Conservation (phyloP, 2,888 invertebrate species). For the Ennomos fuscantarius region DNA sequence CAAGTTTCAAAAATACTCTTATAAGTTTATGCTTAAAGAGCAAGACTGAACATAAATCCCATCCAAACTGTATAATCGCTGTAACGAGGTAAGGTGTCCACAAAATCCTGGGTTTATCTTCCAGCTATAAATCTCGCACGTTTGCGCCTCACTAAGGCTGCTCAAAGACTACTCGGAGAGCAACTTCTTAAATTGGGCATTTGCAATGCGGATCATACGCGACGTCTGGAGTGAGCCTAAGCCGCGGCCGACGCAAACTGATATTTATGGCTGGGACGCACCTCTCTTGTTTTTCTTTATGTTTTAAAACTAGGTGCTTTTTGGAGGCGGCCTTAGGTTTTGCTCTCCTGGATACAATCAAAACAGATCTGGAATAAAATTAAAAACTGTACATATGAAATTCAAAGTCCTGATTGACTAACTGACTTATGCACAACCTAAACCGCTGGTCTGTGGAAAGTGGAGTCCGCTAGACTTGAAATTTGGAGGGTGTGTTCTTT, state of each 20-base stretch:
- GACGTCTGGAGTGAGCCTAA: constrained; percentile 50
- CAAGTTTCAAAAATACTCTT: too few species aligned
- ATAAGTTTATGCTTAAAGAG: neutral
- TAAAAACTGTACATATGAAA: too few species aligned
- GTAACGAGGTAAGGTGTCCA: constrained; percentile 63
- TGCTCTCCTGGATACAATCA: too few species aligned
- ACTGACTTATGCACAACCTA: too few species aligned
- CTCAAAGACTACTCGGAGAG: constrained; percentile 33
- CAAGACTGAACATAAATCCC: constrained; percentile 18
- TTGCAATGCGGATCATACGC: constrained; percentile 71
- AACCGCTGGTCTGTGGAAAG: too few species aligned
- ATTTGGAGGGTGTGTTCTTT: too few species aligned
- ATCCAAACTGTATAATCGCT: constrained; percentile 33
- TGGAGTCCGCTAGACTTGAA: too few species aligned
- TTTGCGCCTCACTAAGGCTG: constrained; percentile 17
- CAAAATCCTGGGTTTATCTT: constrained; percentile 45
- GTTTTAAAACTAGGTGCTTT: constrained; percentile 15
- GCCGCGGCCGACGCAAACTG: constrained; percentile 59
- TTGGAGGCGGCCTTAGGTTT: neutral
- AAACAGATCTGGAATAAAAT: too few species aligned
- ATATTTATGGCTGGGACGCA: constrained; percentile 76
- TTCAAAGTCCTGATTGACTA: too few species aligned
- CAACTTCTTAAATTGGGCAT: constrained; percentile 73
- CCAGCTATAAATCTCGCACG: constrained; percentile 58
- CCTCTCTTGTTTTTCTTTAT: constrained; percentile 46